Evolutionary conservation across 2,797 vertebrate species (phyloP), one percentile per base, ranked within the genome.

Genomic region (Gymnoscopelus microlampas): DNA sequence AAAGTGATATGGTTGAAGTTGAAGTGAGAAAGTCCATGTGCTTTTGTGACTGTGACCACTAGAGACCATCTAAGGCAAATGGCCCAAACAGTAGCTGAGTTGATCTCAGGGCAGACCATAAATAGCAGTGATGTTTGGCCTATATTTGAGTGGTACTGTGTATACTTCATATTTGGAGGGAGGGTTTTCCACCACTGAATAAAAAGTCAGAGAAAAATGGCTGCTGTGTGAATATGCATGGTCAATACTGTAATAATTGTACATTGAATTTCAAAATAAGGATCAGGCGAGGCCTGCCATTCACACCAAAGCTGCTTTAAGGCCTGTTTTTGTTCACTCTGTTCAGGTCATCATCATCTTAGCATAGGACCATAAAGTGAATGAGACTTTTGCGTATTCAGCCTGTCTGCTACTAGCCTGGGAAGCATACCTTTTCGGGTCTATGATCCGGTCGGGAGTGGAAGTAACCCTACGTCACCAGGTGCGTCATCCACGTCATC

Each of bases 51-150:
- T 73, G 14, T 39, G 1, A 15, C 49, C 26, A 29, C 19, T 4
- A 5, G 49, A 69, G 61, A 14, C 71, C 66, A 63, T 83, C 55
- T 81, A 71, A 64, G 71, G 78, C 29, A 66, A 83, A 70, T 35
- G 53, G 60, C 7, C 60, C 64, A 70, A 85, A 77, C 73, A 39
- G 73, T n/a, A 66, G 68, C 63, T 70, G 54, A 51, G 68, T 1
- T 48, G 68, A 69, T 53, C 50, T 81, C 53, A 71, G 63, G 64
- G 60, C 15, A 2, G 13, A 15, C 54, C 68, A 79, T 44, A 76
- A 82, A 81, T 83, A 71, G 54, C 68, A 0, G 10, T 55, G 65
- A 11, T 69, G 53, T 60, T 49, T 23, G 24, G 13, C 59, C 68
- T 76, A 26, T 65, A 73, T 61, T 13, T 13, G 12, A 13, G n/a